Evolutionary conservation across 1,140 invertebrate species (phyloP).

Genomic region (silkworm (Bombyx mori)): DNA sequence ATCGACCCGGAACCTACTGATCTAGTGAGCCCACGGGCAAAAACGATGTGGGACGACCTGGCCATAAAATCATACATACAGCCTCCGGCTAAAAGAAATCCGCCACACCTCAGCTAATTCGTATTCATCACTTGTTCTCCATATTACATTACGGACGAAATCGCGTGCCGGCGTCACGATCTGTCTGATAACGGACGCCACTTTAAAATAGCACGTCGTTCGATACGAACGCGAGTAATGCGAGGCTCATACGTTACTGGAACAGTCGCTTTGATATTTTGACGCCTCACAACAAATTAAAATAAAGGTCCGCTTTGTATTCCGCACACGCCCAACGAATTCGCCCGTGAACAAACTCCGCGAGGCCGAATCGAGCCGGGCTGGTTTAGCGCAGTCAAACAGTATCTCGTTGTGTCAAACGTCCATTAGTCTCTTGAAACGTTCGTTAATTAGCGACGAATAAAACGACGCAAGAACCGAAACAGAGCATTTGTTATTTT

Average conservation of each 20-base stretch:
- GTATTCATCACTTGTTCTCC: slow-evolving; percentile 50
- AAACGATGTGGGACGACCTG: slow-evolving; percentile 11
- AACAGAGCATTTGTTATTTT: slow-evolving; percentile 67
- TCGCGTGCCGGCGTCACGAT: slow-evolving; percentile 49
- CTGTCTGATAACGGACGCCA: slow-evolving; percentile 36
- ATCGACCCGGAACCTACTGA: slow-evolving; percentile 7
- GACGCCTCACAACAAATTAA: slow-evolving; percentile 57
- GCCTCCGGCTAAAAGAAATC: slow-evolving; percentile 33
- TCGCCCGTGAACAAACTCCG: slow-evolving; percentile 16
- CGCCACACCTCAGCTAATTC: slow-evolving; percentile 45
- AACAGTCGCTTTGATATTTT: slow-evolving; percentile 40
- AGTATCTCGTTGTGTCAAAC: not conserved
- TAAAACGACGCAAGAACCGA: slow-evolving; percentile 27
- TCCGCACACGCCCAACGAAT: slow-evolving; percentile 34
- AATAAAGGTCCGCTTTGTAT: slow-evolving; percentile 53
- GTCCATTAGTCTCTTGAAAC: slow-evolving; percentile 5
- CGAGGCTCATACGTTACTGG: slow-evolving; percentile 20
- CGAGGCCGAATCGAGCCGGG: slow-evolving; percentile 15
- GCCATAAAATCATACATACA: slow-evolving; percentile 14
- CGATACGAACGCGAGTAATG: not conserved
- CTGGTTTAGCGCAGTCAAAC: slow-evolving; percentile 2
- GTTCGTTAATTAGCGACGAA: slow-evolving; percentile 37
- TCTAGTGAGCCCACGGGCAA: slow-evolving; percentile 11
- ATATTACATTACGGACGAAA: slow-evolving; percentile 58
- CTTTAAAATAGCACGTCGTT: not conserved